Conservation (phyloP, 2,797 vertebrate species). For the Siniperca obscura region DNA sequence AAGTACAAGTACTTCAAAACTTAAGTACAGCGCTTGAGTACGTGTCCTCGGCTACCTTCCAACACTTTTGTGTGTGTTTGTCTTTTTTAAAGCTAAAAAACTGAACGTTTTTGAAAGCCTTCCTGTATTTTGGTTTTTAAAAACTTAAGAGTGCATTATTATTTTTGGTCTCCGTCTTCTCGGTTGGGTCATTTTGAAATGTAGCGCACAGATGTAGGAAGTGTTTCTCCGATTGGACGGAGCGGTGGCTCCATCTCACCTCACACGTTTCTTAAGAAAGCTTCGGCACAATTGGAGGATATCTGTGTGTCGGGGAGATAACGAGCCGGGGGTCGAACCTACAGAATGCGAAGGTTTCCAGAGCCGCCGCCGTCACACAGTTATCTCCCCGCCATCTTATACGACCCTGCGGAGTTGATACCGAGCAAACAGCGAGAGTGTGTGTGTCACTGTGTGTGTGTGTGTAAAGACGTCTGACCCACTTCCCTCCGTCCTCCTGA, state of each 20-base stretch:
- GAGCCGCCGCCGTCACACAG: constrained; percentile 4
- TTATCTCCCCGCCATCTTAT: constrained; percentile 32
- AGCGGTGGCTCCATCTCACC: neutral
- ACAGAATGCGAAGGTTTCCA: constrained; percentile 32
- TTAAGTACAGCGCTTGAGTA: neutral
- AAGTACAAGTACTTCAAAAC: neutral
- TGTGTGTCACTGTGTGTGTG: constrained; percentile 52
- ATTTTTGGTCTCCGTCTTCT: too few relatives aligned
- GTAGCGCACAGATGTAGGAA: too few relatives aligned
- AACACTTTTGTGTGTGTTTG: neutral
- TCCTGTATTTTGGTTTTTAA: neutral
- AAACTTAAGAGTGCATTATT: too few relatives aligned
- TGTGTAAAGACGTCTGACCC: constrained; percentile 68
- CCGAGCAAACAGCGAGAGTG: constrained; percentile 12
- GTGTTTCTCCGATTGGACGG: neutral
- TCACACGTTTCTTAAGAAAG: neutral
- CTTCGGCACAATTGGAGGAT: constrained; percentile 52
- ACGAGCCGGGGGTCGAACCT: neutral
- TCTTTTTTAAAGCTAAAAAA: neutral
- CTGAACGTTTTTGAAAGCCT: neutral
- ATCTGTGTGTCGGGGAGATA: constrained; percentile 34
- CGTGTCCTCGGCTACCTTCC: neutral
- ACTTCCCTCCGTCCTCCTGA: constrained; percentile 70
- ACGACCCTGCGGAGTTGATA: constrained; percentile 17
- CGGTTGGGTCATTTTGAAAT: too few relatives aligned